phyloP scores from a whole-genome alignment of 2,113 vertebrate genomes.

The Xenotilapia caudafasciata region DNA sequence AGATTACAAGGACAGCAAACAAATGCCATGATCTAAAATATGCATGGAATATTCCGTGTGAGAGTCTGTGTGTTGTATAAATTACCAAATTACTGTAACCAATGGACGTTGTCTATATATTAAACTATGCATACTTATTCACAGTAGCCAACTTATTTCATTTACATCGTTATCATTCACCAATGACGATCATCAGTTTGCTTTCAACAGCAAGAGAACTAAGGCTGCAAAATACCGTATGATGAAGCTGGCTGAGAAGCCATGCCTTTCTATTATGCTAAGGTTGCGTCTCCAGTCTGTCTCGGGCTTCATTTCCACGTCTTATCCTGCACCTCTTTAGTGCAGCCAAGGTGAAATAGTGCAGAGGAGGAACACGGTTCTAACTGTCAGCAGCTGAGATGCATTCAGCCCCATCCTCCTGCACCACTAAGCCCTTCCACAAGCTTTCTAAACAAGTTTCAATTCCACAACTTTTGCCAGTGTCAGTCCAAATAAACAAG shows the following conservation, averaged over 20 bases:
- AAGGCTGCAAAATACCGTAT: neutral
- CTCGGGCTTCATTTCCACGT: neutral
- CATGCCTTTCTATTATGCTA: neutral
- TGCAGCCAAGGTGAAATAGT: conserved; percentile 29
- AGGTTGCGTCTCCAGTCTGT: neutral
- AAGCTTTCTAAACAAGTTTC: conserved; percentile 39
- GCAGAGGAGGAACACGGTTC: conserved; percentile 12
- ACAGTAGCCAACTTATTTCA: neutral
- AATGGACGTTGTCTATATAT: neutral
- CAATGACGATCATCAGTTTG: neutral
- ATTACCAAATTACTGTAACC: neutral
- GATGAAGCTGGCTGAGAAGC: neutral
- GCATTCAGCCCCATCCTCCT: conserved; percentile 5
- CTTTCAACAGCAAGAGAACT: neutral
- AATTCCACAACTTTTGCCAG: conserved; percentile 26
- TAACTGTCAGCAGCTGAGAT: conserved; percentile 28
- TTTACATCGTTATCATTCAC: neutral
- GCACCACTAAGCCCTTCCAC: conserved; percentile 14
- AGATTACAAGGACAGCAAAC: neutral
- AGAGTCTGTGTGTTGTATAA: neutral
- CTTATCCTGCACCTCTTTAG: conserved; percentile 15
- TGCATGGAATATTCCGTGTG: neutral
- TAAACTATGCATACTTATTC: neutral
- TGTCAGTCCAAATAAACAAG: conserved; percentile 50
- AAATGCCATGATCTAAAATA: neutral